A percentile compares a stretch with the other conserved stretches of the same genome.
Evolutionary conservation across 2,113 vertebrate genomes (phyloP).

Genomic region (Apteryx mantelli): DNA sequence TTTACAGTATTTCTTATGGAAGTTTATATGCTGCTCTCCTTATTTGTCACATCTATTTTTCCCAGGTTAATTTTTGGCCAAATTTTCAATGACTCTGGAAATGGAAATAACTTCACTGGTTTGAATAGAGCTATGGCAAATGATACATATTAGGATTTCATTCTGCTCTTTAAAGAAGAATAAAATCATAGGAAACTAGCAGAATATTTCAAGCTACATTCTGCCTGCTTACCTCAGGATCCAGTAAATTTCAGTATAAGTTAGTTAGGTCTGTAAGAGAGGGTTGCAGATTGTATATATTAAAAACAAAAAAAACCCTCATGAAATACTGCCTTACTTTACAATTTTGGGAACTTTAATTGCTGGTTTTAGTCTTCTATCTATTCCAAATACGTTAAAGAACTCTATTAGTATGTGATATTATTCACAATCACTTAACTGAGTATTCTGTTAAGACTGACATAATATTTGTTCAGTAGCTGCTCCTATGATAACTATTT

Average conservation of each 20-base stretch:
- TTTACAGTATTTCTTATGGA: not conserved
- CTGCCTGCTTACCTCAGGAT: not conserved
- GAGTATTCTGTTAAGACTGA: not conserved
- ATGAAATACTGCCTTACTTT: not conserved
- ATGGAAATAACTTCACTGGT: not conserved
- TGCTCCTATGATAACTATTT: not conserved
- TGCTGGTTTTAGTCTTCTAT: not conserved
- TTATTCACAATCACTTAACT: not conserved
- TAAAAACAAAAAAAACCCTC: not conserved
- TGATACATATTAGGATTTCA: not conserved
- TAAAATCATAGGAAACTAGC: not conserved
- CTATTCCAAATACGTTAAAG: not conserved
- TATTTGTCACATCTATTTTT: not conserved
- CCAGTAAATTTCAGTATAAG: not conserved
- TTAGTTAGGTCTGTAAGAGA: not conserved
- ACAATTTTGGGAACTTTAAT: not conserved
- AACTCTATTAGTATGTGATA: not conserved
- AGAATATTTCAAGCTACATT: not conserved
- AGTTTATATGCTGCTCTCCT: not conserved
- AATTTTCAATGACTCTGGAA: not conserved
- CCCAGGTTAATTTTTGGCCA: not conserved
- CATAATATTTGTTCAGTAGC: not conserved
- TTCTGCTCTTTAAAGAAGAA: not conserved
- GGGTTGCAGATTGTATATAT: not conserved
- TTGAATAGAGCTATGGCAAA: not conserved